These are phyloP conservation scores for Catharus minimus DNA, from an alignment of 2,113 vertebrate genomes.

Conservation along the genomic window DNA sequence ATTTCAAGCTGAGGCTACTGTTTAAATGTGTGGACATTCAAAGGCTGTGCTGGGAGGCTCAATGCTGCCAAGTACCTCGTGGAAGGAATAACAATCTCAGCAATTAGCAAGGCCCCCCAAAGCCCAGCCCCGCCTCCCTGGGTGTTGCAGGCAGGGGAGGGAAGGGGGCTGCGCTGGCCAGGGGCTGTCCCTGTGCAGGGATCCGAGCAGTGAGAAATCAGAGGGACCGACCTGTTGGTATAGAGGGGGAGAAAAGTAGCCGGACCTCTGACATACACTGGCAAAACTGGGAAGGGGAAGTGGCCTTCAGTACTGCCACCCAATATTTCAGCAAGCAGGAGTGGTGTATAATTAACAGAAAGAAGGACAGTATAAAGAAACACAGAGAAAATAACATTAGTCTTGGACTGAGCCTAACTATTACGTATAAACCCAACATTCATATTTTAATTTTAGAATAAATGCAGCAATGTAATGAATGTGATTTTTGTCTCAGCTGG, in stretches of 20 bases:
- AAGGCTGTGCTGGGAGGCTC: slow-evolving; percentile 32
- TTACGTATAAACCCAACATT: background rate
- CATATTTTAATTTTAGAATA: slow-evolving; percentile 26
- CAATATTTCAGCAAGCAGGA: background rate
- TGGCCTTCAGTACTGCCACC: background rate
- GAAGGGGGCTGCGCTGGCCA: background rate
- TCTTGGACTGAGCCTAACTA: background rate
- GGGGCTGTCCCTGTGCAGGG: background rate
- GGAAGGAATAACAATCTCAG: slow-evolving; percentile 60
- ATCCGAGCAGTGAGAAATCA: background rate
- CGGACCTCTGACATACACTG: background rate
- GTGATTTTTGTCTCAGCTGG: background rate
- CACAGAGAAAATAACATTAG: background rate
- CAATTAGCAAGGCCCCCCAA: slow-evolving; percentile 17
- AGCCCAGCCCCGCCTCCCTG: background rate
- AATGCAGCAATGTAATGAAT: background rate
- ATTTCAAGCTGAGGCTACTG: slow-evolving; percentile 41
- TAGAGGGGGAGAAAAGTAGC: background rate
- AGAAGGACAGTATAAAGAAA: slow-evolving; percentile 8
- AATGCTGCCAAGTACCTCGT: slow-evolving; percentile 41
- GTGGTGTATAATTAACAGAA: slow-evolving; percentile 11
- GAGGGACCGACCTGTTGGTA: background rate
- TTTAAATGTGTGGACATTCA: slow-evolving; percentile 53
- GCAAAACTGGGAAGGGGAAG: background rate
- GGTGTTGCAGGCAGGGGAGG: background rate